Evolutionary conservation across 2,797 vertebrate species (phyloP), one percentile per base, ranked within the genome.

Genomic region (Psittacula derbiana): DNA sequence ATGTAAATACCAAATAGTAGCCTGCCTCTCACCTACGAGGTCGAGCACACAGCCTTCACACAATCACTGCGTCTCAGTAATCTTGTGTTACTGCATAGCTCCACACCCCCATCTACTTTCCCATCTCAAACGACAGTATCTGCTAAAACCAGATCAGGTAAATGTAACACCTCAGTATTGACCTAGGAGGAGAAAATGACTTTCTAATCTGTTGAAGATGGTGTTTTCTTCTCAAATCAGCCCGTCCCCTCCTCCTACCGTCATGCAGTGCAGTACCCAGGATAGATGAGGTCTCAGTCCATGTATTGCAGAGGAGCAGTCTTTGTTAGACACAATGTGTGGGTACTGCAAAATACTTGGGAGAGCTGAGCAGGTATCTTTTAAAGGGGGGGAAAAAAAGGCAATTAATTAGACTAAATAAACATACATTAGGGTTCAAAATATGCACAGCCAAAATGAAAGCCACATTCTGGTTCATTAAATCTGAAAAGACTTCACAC

Each of bases 351-450:
- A 53, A 86, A 88, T 86, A 69, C 96, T 57, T 69, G 95, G 96
- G 84, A 31, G 92, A 85, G 87, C 92, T 46, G 88, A 86, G 81
- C 92, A 96, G 97, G 90, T 95, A 94, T 88, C 86, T 89, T 78
- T 67, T 72, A 80, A 85, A 90, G 86, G 41, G 25, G 25, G n/a
- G 11, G 12, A 9, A 31, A 44, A 67, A 90, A 95, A 95, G 57
- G 78, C 90, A 95, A 97, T 97, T 97, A 97, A 97, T 98, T 97
- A 98, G 96, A 80, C 96, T 97, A 96, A 88, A 91, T 89, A 94
- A 83, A 93, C 86, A 73, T 86, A 50, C 24, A 91, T 83, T 92
- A 85, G 64, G 53, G 72, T 86, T 64, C 76, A 72, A 91, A 95
- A 94, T 96, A 96, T 95, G 92, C 96, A 52, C 92, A 87, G 95